Conservation (phyloP, 2,888 invertebrate genomes). For the Thumatha senex region DNA sequence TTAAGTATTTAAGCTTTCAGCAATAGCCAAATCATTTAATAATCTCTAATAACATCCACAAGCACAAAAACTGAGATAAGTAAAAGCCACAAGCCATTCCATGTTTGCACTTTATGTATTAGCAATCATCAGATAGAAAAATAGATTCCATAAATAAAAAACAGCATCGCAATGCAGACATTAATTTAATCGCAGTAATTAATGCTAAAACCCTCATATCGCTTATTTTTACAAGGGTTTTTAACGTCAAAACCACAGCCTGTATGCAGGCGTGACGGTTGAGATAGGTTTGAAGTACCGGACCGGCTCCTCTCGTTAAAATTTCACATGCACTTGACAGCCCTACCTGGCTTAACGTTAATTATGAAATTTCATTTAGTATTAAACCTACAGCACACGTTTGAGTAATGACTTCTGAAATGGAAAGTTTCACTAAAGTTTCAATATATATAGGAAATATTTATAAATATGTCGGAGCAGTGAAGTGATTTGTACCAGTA, state of each 20-base stretch:
- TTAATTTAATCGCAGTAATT: conserved; percentile 47
- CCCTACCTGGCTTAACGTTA: conserved; percentile 78
- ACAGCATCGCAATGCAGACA: conserved; percentile 1
- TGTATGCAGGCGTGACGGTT: conserved; percentile 51
- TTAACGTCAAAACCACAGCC: conserved; percentile 58
- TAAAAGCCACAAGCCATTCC: too few species aligned
- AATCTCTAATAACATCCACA: too few species aligned
- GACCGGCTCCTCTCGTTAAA: conserved; percentile 71
- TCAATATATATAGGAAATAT: conserved; percentile 54
- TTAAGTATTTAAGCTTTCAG: too few species aligned
- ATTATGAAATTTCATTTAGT: conserved; percentile 82
- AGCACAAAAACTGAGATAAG: too few species aligned
- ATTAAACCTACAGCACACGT: conserved; percentile 72
- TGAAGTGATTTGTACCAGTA: too few species aligned
- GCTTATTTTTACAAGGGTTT: conserved; percentile 52
- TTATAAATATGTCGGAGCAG: too few species aligned
- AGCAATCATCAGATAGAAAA: too few species aligned
- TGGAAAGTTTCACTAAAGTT: conserved; percentile 67
- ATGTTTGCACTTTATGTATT: too few species aligned
- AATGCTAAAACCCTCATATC: conserved; percentile 42
- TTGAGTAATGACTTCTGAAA: conserved; percentile 76
- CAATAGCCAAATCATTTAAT: too few species aligned
- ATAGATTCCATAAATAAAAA: neutral
- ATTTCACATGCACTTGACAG: conserved; percentile 82
- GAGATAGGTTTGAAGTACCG: conserved; percentile 64